Evolutionary conservation across 2,113 vertebrate genomes (phyloP), one percentile per base, ranked within the genome.

Genomic region (Eulemur macaco): DNA sequence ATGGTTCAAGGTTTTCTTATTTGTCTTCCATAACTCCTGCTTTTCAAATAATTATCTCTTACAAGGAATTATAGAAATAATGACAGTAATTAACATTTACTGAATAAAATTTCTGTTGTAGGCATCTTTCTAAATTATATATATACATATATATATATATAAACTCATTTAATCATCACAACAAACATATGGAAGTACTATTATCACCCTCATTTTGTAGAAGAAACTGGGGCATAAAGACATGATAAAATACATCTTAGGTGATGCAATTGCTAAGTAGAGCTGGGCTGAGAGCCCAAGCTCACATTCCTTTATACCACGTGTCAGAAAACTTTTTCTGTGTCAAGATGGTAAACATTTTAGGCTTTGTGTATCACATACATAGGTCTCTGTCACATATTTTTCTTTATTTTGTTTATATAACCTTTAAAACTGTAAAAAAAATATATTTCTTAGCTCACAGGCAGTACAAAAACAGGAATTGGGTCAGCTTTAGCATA

Each of bases 101-200:
- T 89, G 27, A 68, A 13, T 23, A 87, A 81, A 60, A 45, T 87
- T 23, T 83, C 50, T 83, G 21, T 63, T 37, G 5, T 37, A 80
- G 31, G 29, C 0, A 68, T 0, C 23, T 37, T 95, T 73, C n/a
- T 88, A 84, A 86, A n/a, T 45, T 64, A 60, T 42, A 66, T 6
- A 1, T 54, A 54, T 18, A 52, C 42, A 42, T 34, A 11, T 78
- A 47, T 50, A 23, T 15, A 29, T 64, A 63, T 81, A 63, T 6
- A 92, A 86, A 45, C 50, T 56, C 37, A 84, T 91, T 84, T 84
- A 54, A 29, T 94, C 56, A 86, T 86, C 42, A 92, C 37, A 88
- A 68, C 20, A 80, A 80, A 52, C 29, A 71, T 52, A 91, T 80
- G 13, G 29, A 87, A 23, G 5, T 86, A 64, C 25, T 54, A 69